Conservation (phyloP, 2,797 vertebrate species). For the Xenopus petersii region DNA sequence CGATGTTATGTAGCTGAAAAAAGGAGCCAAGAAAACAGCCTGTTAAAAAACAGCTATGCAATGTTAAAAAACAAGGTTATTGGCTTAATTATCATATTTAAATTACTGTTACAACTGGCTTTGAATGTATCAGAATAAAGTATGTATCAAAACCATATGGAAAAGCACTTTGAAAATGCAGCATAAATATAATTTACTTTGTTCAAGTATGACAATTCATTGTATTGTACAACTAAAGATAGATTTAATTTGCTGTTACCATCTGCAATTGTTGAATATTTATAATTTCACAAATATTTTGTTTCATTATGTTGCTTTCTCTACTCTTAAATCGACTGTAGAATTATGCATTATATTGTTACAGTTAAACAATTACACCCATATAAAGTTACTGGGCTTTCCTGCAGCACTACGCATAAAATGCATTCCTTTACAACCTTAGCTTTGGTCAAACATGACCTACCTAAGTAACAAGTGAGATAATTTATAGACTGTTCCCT, state of each 20-base stretch:
- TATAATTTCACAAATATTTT: background rate
- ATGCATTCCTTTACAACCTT: too few relatives aligned
- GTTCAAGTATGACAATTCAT: background rate
- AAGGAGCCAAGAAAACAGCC: too few relatives aligned
- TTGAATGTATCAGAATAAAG: background rate
- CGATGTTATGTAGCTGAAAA: too few relatives aligned
- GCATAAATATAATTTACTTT: conserved; percentile 6
- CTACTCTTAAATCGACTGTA: too few relatives aligned
- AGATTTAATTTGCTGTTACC: background rate
- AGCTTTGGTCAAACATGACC: too few relatives aligned
- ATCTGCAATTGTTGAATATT: conserved; percentile 13
- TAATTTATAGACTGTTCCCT: too few relatives aligned
- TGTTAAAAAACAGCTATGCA: background rate
- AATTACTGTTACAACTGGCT: conserved; percentile 14
- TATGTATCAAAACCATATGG: conserved; percentile 27
- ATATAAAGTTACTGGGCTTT: too few relatives aligned
- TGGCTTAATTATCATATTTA: conserved; percentile 12
- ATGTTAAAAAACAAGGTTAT: conserved; percentile 1
- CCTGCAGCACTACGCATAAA: too few relatives aligned
- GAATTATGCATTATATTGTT: too few relatives aligned
- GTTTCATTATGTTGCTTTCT: too few relatives aligned
- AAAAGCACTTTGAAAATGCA: conserved; percentile 9
- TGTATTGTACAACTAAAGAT: conserved; percentile 1
- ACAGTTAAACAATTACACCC: too few relatives aligned
- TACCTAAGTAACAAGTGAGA: too few relatives aligned